Evolutionary conservation across 2,888 invertebrate genomes (phyloP), one percentile per base, ranked within the genome.

Genomic region (Neoscelio sp.): DNA sequence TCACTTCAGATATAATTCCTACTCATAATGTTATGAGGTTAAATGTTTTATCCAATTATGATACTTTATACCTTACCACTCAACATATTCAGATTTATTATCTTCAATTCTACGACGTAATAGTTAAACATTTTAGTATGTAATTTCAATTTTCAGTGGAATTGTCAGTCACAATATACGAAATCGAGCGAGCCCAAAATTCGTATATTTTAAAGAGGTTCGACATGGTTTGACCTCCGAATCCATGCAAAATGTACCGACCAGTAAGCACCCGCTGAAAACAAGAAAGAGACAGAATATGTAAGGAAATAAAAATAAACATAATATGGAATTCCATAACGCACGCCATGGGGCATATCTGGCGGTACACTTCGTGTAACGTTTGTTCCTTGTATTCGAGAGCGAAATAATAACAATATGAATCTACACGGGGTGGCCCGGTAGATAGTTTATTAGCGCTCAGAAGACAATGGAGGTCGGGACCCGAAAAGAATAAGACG

Each of bases 361-460:
- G 77, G 46, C 67, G 64, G 58, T 75, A 81, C 80, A 67, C 71
- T 74, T 82, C 79, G 81, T 76, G 81, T 78, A 60, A 74, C 58
- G 76, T 81, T 83, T 81, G 84, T 85, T 84, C 79, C 81, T 78
- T 70, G 83, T 70, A 71, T 80, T 83, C 82, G 82, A 82, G 82
- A 82, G 82, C 83, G 80, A 83, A 84, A 87, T 87, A 87, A 85
- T 83, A 86, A 86, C 84, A 87, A 85, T 85, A 85, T 83, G 82
- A 81, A 83, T 86, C 83, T 85, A 80, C 83, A 80, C 82, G 87
- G 89, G 88, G 87, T 87, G 87, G 87, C 87, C 88, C 80, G 83
- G 82, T 79, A 86, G 86, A 89, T 89, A 86, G 89, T 89, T 89
- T 89, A 89, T 89, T 89, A 89, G 89, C 86, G 88, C 84, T 87